These are phyloP conservation scores for Apteryx mantelli DNA, from an alignment of 2,113 vertebrate genomes.

Conservation along the genomic window DNA sequence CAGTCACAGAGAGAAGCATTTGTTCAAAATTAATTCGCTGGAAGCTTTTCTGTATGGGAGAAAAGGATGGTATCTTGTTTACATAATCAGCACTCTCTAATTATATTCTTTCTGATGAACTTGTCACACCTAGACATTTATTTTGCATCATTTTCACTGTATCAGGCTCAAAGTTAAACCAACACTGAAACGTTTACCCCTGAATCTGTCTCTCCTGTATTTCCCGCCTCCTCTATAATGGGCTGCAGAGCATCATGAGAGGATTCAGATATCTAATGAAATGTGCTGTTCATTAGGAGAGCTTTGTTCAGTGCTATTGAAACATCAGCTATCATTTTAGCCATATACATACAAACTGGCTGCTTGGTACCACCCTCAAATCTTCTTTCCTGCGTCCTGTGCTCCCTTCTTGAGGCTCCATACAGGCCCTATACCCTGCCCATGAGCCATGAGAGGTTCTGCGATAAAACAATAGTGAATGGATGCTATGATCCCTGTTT, in stretches of 20 bases:
- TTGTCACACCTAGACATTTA: not conserved
- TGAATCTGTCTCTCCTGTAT: not conserved
- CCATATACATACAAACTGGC: not conserved
- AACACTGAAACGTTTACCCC: not conserved
- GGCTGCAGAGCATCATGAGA: not conserved
- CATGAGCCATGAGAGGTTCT: not conserved
- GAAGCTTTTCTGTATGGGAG: not conserved
- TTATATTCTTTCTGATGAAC: constrained; percentile 28
- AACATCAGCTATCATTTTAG: not conserved
- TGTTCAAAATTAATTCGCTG: constrained; percentile 8
- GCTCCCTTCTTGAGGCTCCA: not conserved
- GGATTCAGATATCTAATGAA: not conserved
- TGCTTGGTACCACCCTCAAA: not conserved
- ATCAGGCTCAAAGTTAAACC: constrained; percentile 34
- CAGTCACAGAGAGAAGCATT: not conserved
- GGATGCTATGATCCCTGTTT: not conserved
- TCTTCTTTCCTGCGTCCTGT: not conserved
- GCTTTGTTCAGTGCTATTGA: not conserved
- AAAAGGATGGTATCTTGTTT: not conserved
- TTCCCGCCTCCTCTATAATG: not conserved
- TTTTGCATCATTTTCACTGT: constrained; percentile 10
- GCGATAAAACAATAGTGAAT: not conserved
- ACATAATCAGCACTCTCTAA: not conserved
- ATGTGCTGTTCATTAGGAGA: not conserved
- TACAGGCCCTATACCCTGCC: not conserved